Base-by-base conservation (phyloP, 1,140 invertebrate species). In the Mylabris phalerata region DNA sequence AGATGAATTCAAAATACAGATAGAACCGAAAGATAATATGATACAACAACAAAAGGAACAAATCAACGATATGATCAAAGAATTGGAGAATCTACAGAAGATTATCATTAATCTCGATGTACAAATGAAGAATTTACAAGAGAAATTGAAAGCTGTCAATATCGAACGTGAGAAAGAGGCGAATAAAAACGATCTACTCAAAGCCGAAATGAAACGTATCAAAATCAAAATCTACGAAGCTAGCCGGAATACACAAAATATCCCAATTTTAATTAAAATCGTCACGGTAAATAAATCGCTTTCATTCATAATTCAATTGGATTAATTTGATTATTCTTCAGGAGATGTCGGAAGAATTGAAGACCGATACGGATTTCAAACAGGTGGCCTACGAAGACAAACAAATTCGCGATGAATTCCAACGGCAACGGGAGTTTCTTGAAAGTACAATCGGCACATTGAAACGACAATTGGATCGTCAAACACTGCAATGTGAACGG, bases 1-100 rank as follows among this genome's bases (percentile, higher is more conserved):
- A 38, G 84, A 85, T 42, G 91, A 94, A 71, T 70, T 93, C 7
- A 89, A 91, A 70, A 81, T 84, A 76, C 84, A 93, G 75, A 89
- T 94, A 65, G 87, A 93, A 67, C 90, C 90, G 1, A 80, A 87
- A 59, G 89, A 93, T 63, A 75, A 80, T 40, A 84, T 86, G 65
- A 93, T 94, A 45, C 84, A 84, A 68, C 84, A 87, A 45, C 85
- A 90, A 87, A 58, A 87, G 62, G 81, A 87, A 41, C 87, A 90
- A 70, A 90, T 91, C 44, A 78, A 82, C 48, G 85, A 90, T 57
- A 81, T 87, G 80, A 83, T 88, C 71, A 80, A 78, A 13, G 89
- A 90, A 66, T 71, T 91, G 59, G 81, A 87, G 65, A 82, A 80
- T 65, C 80, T 89, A 61, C 81, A 87, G 68, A 72, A 70, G 51